Conservation (phyloP, 1,140 invertebrate genomes). For the Papilio dardanus region DNA sequence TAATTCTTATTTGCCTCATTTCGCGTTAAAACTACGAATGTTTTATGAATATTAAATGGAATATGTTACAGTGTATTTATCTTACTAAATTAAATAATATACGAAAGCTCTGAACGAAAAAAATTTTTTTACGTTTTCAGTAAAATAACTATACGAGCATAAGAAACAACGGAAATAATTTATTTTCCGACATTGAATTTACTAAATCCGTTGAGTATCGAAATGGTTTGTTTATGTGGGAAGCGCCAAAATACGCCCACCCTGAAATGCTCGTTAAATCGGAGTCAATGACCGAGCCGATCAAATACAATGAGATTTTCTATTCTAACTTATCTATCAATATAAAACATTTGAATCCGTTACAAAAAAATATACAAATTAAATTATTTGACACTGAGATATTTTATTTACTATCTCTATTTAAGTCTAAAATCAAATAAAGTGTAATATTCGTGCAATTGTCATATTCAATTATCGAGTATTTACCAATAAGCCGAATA, state of each 20-base stretch:
- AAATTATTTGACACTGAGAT: background rate
- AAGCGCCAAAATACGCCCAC: slow-evolving; percentile 30
- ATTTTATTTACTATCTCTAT: background rate
- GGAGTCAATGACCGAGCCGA: slow-evolving; percentile 11
- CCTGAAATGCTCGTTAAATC: background rate
- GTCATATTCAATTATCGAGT: background rate
- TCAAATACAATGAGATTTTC: slow-evolving; percentile 14
- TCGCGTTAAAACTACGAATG: background rate
- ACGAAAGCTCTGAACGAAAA: background rate
- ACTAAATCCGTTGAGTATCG: background rate
- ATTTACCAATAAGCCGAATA: background rate
- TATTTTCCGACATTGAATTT: background rate
- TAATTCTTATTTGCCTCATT: background rate
- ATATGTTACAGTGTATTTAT: background rate
- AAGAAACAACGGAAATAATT: background rate
- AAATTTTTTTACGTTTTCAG: background rate
- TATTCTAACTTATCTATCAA: background rate
- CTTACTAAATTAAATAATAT: background rate
- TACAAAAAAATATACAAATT: background rate
- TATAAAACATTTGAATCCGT: background rate
- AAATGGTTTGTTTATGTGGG: slow-evolving; percentile 24
- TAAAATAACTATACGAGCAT: background rate
- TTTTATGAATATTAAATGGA: background rate
- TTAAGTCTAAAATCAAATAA: too few relatives aligned
- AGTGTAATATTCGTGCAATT: too few relatives aligned